These are phyloP conservation scores for Apostichopus japonicus DNA, from an alignment of 35 echinoderm and acorn worm genomes.

Conservation along the genomic window DNA sequence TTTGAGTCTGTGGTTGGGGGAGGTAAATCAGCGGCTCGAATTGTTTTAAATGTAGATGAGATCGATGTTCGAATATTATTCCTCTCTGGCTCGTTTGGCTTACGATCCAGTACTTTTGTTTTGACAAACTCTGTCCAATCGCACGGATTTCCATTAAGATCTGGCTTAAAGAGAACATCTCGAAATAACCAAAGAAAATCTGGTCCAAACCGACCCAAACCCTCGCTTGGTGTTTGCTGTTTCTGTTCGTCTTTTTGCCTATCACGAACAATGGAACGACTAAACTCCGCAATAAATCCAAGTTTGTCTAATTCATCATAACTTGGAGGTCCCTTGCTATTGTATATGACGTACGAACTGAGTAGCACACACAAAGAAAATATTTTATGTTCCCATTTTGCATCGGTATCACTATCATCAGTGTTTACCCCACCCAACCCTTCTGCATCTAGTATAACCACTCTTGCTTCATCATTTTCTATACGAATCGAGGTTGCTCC, in stretches of 20 bases:
- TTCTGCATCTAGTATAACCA: background rate
- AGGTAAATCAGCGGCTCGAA: background rate
- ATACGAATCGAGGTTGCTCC: no score
- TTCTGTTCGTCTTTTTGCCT: background rate
- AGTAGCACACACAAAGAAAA: background rate
- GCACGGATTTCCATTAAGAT: background rate
- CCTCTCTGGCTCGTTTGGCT: background rate
- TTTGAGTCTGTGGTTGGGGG: background rate
- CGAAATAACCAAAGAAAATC: conserved; percentile 6
- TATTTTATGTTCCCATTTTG: background rate
- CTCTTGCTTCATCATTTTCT: no score
- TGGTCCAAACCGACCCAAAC: background rate
- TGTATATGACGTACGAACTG: background rate
- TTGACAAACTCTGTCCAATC: background rate
- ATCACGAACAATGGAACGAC: background rate
- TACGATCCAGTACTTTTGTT: background rate
- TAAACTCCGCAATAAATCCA: conserved; percentile 8
- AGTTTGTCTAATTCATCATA: background rate
- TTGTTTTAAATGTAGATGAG: background rate
- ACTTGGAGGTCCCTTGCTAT: background rate
- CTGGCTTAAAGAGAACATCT: background rate
- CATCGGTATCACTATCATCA: background rate
- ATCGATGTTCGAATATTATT: background rate
- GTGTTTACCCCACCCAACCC: background rate
- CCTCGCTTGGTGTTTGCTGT: background rate